These are phyloP conservation scores for Amphiura filiformis DNA, from an alignment of 35 echinoderm and acorn worm species.

Conservation along the genomic window DNA sequence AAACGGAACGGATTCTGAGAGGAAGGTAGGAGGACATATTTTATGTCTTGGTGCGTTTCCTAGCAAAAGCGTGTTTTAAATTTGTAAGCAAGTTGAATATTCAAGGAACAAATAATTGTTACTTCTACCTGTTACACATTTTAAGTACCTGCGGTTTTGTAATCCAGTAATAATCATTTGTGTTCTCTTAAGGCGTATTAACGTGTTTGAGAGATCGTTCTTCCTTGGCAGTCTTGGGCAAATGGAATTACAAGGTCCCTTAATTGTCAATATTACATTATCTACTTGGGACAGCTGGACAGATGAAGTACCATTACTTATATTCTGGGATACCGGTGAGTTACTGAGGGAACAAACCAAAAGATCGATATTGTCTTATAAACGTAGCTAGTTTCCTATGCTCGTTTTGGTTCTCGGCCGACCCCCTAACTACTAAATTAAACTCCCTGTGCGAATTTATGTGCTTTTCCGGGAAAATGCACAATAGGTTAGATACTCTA, in stretches of 20 bases:
- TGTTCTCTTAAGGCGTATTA: neutral
- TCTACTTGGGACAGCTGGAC: conserved; percentile 15
- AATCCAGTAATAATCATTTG: neutral
- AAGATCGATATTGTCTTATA: no score
- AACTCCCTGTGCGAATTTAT: no score
- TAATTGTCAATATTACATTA: conserved; percentile 23
- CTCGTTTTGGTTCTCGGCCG: no score
- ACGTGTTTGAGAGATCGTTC: conserved; percentile 27
- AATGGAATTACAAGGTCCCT: conserved; percentile 16
- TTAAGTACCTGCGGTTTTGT: neutral
- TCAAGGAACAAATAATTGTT: neutral
- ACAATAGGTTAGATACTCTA: no score
- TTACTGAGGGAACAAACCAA: no score
- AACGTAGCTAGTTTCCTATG: no score
- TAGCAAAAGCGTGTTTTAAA: neutral
- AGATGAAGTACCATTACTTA: conserved; percentile 15
- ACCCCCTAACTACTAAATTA: no score
- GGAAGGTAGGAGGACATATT: neutral
- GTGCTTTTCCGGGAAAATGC: no score
- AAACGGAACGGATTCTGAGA: neutral
- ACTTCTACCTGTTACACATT: neutral
- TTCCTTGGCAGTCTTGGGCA: conserved; percentile 26
- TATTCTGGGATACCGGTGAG: conserved; percentile 36
- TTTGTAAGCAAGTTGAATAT: neutral
- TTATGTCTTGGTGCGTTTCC: neutral